phyloP scores from a whole-genome alignment of 2,113 vertebrate species.

The Coregonus clupeaformis region DNA sequence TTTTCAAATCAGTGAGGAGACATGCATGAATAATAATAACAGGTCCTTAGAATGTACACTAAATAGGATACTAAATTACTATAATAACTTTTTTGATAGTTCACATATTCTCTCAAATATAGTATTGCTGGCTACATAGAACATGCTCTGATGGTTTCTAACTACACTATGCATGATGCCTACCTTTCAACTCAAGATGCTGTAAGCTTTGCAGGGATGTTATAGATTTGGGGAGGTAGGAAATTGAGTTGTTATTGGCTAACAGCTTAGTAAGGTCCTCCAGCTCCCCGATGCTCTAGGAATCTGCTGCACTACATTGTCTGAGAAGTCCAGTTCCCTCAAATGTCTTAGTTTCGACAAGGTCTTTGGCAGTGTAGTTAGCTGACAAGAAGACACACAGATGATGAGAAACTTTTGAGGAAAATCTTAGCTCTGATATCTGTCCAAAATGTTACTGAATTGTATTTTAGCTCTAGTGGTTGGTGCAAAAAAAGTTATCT shows the following conservation, averaged over 20 bases:
- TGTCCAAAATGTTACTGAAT: no score
- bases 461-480: not conserved
- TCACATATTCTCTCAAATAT: not conserved
- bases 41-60: not conserved
- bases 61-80: not conserved
- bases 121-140: not conserved
- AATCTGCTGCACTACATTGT: not conserved
- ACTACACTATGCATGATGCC: not conserved
- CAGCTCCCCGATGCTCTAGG: slow-evolving; percentile 1
- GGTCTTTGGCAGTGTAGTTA: not conserved
- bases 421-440: not conserved
- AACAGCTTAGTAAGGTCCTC: not conserved
- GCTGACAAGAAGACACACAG: not conserved
- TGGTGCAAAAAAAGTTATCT: not conserved
- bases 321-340: slow-evolving; percentile 14
- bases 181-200: not conserved
- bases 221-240: not conserved
- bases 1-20: slow-evolving; percentile 22
- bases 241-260: not conserved
- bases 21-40: not conserved
- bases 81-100: not conserved
- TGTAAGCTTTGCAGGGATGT: not conserved
- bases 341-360: slow-evolving; percentile 51
- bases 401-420: not conserved
- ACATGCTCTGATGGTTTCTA: no score